A percentile compares a stretch with the other conserved stretches of the same genome.
phyloP scores from a whole-genome alignment of 2,797 vertebrate species.

The Siniperca scherzeri region DNA sequence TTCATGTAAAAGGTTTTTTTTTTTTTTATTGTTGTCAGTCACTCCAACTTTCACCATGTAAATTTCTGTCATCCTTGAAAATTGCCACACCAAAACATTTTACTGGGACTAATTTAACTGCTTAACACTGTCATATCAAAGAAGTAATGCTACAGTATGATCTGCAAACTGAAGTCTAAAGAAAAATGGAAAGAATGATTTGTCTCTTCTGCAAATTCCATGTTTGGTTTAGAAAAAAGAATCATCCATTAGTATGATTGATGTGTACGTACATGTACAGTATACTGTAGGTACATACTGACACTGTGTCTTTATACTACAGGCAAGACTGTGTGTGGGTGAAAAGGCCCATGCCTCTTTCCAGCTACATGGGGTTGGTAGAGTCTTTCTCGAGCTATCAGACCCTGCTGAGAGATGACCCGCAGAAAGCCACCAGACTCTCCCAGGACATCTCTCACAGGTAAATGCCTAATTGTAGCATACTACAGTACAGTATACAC shows the following conservation, averaged over 20 bases:
- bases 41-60: too few species aligned
- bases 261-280: background rate
- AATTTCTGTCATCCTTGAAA: too few species aligned
- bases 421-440: conserved; percentile 77
- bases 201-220: background rate
- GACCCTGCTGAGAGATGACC: conserved; percentile 75
- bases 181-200: background rate
- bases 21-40: background rate
- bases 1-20: background rate
- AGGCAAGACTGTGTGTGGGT: conserved; percentile 83
- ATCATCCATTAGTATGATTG: background rate
- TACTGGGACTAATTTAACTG: too few species aligned
- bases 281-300: background rate
- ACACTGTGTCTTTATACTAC: background rate
- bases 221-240: background rate
- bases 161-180: background rate
- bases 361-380: conserved; percentile 83
- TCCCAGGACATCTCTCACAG: conserved; percentile 75
- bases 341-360: conserved; percentile 77
- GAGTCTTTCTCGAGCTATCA: conserved; percentile 87
- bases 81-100: too few species aligned
- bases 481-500: background rate
- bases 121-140: background rate
- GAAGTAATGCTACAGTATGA: background rate
- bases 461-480: conserved; percentile 50